phyloP scores from a whole-genome alignment of 2,113 vertebrate genomes.

The Cavia porcellus region DNA sequence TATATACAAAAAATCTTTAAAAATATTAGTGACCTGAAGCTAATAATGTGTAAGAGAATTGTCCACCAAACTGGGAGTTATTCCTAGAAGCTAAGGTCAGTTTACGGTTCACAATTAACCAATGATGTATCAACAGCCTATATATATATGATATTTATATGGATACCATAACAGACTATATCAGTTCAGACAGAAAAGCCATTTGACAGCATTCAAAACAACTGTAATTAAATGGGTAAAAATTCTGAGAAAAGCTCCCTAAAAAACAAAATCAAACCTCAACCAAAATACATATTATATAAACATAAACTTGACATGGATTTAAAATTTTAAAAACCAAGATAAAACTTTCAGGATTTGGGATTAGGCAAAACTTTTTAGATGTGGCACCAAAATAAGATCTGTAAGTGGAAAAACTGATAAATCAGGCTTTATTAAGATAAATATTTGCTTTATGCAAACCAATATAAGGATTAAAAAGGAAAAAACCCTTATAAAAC shows the following conservation, averaged over 20 bases:
- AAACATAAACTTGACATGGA: neutral
- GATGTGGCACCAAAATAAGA: neutral
- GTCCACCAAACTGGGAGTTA: neutral
- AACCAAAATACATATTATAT: neutral
- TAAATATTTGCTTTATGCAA: neutral
- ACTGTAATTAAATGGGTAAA: neutral
- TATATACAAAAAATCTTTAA: neutral
- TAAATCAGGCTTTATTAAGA: neutral
- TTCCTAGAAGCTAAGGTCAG: neutral
- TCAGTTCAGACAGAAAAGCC: neutral
- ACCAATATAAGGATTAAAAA: neutral
- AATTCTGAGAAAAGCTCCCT: neutral
- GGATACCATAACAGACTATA: neutral
- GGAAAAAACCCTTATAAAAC: neutral
- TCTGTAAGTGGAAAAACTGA: neutral
- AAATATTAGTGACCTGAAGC: neutral
- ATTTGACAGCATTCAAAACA: neutral
- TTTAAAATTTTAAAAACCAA: neutral
- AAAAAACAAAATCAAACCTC: neutral
- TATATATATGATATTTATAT: neutral
- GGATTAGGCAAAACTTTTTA: neutral
- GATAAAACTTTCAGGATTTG: neutral
- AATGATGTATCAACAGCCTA: neutral
- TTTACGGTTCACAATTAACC: neutral
- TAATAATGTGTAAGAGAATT: neutral